phyloP scores from a whole-genome alignment of 2,888 invertebrate species.

The Tuta absoluta region DNA sequence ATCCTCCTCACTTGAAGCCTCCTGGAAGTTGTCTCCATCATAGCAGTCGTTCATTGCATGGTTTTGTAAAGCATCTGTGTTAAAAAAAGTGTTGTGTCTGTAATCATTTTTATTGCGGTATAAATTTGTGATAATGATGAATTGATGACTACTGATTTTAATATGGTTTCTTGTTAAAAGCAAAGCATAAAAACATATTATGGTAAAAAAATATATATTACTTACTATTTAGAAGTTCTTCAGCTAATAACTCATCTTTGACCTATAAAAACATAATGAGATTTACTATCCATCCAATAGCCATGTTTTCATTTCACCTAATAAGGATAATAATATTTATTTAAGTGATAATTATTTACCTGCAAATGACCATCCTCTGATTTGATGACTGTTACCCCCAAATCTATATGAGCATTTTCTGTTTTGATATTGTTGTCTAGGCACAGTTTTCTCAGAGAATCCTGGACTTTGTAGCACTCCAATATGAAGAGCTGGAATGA shows the following conservation, averaged over 20 bases:
- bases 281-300: background rate
- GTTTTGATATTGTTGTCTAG: conserved; percentile 51
- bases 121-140: background rate
- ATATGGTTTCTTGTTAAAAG: too few relatives aligned
- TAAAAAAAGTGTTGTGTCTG: background rate
- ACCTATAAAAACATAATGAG: conserved; percentile 44
- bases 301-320: too few relatives aligned
- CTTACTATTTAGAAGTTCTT: conserved; percentile 66
- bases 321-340: too few relatives aligned
- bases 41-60: conserved; percentile 38
- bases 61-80: conserved; percentile 35
- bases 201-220: conserved; percentile 32
- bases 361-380: conserved; percentile 49
- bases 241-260: conserved; percentile 66
- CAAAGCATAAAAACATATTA: background rate
- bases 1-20: conserved; percentile 47
- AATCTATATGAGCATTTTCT: conserved; percentile 43
- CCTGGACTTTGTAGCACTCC: conserved; percentile 70
- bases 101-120: background rate
- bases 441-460: conserved; percentile 55
- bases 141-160: too few relatives aligned
- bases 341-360: too few relatives aligned
- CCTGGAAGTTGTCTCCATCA: conserved; percentile 35
- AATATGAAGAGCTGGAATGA: conserved; percentile 70
- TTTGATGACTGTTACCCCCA: conserved; percentile 50